phyloP scores from a whole-genome alignment of 1,140 invertebrate species.

The Homalodisca vitripennis region DNA sequence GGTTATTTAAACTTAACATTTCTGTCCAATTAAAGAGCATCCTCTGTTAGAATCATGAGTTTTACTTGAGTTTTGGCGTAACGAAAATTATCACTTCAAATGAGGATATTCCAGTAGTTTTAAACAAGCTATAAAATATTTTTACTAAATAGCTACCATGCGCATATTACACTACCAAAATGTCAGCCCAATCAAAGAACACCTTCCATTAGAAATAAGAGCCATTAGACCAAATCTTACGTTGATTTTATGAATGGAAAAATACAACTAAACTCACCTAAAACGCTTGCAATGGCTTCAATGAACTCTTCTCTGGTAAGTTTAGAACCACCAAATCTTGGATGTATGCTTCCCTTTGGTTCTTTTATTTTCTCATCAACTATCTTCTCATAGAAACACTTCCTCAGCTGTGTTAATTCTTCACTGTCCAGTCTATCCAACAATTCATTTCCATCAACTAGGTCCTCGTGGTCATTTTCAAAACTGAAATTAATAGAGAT shows the following conservation, averaged over 20 bases:
- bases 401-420: background rate
- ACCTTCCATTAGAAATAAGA: background rate
- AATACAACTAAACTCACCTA: conserved; percentile 7
- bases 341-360: conserved; percentile 17
- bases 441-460: background rate
- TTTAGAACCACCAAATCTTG: background rate
- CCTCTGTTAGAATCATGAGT: too few relatives aligned
- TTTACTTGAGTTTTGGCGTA: too few relatives aligned
- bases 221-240: background rate
- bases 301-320: conserved; percentile 20
- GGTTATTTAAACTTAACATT: too few relatives aligned
- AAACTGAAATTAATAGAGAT: conserved; percentile 10
- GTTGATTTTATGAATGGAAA: background rate
- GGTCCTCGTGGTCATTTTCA: conserved; percentile 1
- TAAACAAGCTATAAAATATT: background rate
- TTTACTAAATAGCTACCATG: background rate
- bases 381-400: conserved; percentile 14
- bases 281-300: conserved; percentile 1
- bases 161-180: background rate
- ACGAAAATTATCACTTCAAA: too few relatives aligned
- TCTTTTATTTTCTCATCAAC: conserved; percentile 8
- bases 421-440: conserved; percentile 17
- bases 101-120: background rate
- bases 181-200: background rate
- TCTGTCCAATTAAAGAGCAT: too few relatives aligned